These are phyloP conservation scores for Chrysaora quinquecirrha DNA, from an alignment of 30 jellyfish, hydroid and myxozoan species.

Conservation along the genomic window DNA sequence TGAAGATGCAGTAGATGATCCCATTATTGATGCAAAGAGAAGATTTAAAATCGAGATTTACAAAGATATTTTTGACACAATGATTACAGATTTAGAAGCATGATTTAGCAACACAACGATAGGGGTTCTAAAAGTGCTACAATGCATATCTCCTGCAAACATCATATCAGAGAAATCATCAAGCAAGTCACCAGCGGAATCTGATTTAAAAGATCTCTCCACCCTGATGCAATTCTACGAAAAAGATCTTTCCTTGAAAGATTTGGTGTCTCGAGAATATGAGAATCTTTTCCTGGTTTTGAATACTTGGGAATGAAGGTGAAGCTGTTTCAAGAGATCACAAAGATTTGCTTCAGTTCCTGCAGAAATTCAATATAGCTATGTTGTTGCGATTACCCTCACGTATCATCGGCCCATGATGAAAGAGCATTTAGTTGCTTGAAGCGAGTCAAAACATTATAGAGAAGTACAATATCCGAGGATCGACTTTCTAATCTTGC, in stretches of 20 bases:
- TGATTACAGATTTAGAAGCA: background rate
- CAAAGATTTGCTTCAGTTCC: background rate
- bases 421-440: background rate
- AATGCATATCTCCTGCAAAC: background rate
- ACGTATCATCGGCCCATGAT: background rate
- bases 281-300: background rate
- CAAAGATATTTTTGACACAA: background rate
- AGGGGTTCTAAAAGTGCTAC: background rate
- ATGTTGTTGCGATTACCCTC: background rate
- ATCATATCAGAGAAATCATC: background rate
- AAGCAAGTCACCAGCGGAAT: background rate
- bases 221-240: background rate
- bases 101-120: background rate
- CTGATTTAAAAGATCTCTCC: background rate
- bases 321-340: background rate
- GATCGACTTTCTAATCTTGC: background rate
- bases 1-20: background rate
- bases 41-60: background rate
- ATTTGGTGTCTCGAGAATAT: background rate
- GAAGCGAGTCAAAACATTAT: background rate
- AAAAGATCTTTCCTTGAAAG: background rate
- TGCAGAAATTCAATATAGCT: background rate
- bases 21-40: background rate
- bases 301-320: background rate
- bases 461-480: background rate